Evolutionary conservation across 2,797 vertebrate species (phyloP).

Genomic region (Crotalus adamanteus): DNA sequence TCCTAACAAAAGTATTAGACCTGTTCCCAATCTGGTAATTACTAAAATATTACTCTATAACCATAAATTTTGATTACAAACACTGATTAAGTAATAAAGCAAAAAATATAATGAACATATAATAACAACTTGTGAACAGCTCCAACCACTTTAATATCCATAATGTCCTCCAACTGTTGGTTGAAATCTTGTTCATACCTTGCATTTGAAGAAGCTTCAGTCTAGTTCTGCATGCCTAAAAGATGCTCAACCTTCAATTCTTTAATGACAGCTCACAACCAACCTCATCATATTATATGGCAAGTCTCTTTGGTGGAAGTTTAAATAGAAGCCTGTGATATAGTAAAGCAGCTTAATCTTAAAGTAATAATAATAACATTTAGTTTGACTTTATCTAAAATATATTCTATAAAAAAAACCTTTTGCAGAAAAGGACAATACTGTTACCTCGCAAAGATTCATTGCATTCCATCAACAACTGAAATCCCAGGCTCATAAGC

Average conservation of each 20-base stretch:
- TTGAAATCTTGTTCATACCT: neutral
- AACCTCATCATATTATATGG: neutral
- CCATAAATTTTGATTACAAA: neutral
- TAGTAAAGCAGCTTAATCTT: neutral
- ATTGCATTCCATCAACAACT: neutral
- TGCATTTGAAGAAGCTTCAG: neutral
- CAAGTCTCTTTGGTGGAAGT: neutral
- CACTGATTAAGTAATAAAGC: neutral
- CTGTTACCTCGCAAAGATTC: neutral
- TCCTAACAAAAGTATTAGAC: neutral
- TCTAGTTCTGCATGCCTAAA: neutral
- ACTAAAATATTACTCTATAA: neutral
- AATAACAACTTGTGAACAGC: neutral
- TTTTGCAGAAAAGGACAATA: neutral
- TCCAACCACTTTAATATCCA: neutral
- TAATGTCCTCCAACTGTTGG: neutral
- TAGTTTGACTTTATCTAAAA: neutral
- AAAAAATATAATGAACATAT: neutral
- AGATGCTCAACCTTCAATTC: neutral
- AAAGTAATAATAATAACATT: neutral
- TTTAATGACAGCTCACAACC: neutral
- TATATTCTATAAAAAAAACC: neutral
- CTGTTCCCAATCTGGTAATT: neutral
- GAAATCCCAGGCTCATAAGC: neutral
- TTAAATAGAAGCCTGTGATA: neutral